These are phyloP conservation scores for Boloria selene DNA, from an alignment of 2,888 invertebrate genomes.

Conservation along the genomic window DNA sequence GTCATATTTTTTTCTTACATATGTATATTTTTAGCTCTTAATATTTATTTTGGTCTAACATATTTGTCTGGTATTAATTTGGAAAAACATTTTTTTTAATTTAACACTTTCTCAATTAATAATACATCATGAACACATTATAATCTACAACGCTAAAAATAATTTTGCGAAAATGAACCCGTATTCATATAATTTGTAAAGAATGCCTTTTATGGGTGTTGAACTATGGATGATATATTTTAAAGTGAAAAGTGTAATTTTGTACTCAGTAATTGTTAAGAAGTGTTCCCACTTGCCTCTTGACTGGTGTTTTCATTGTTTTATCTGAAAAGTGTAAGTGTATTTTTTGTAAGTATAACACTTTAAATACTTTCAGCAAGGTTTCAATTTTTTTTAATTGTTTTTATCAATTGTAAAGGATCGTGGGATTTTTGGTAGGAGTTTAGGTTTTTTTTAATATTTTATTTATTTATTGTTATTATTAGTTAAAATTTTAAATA, in stretches of 20 bases:
- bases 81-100: not conserved
- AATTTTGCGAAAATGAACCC: not conserved
- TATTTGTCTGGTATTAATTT: no score
- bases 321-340: slow-evolving; percentile 4
- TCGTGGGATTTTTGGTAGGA: no score
- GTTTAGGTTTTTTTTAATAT: no score
- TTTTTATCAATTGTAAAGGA: no score
- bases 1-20: not conserved
- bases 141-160: slow-evolving; percentile 2
- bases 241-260: slow-evolving; percentile 61
- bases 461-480: no score
- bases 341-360: not conserved
- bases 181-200: slow-evolving; percentile 22
- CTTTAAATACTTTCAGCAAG: not conserved
- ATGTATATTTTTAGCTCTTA: no score
- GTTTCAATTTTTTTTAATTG: not conserved
- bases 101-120: not conserved
- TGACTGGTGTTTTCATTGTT: slow-evolving; percentile 27
- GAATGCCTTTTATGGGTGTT: slow-evolving; percentile 52
- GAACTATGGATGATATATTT: slow-evolving; percentile 46
- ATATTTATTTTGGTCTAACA: no score
- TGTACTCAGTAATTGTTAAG: slow-evolving; percentile 60
- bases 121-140: not conserved
- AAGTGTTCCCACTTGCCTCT: slow-evolving; percentile 36
- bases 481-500: no score